Conservation (phyloP, 2,888 invertebrate genomes). For the Toxonevra muliebris region DNA sequence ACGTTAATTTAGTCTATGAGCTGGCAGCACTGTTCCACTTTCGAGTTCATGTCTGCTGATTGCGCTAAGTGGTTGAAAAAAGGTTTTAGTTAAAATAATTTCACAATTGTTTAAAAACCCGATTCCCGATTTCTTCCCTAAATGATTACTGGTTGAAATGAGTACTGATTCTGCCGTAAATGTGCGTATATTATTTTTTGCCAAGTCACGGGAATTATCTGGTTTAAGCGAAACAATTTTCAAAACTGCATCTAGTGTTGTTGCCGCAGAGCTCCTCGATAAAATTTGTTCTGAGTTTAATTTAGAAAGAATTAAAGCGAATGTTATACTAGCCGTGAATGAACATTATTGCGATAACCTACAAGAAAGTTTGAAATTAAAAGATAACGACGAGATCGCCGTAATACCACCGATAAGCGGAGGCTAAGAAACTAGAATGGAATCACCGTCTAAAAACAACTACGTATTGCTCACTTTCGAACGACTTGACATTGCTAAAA, state of each 20-base stretch:
- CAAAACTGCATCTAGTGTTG: background rate
- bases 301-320: slow-evolving; percentile 72
- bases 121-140: too few species aligned
- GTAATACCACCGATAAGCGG: slow-evolving; percentile 95
- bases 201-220: slow-evolving; percentile 85
- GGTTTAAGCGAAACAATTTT: slow-evolving; percentile 60
- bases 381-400: slow-evolving; percentile 82
- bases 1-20: too few species aligned
- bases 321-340: slow-evolving; percentile 83
- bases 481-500: slow-evolving; percentile 73
- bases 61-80: too few species aligned
- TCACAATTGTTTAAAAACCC: too few species aligned
- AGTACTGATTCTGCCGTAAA: slow-evolving; percentile 41
- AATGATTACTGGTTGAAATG: too few species aligned
- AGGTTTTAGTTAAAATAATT: too few species aligned
- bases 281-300: slow-evolving; percentile 71
- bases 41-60: too few species aligned
- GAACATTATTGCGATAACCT: slow-evolving; percentile 76
- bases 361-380: slow-evolving; percentile 68
- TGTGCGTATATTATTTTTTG: slow-evolving; percentile 86
- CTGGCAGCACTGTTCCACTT: too few species aligned
- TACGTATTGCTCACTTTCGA: slow-evolving; percentile 74
- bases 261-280: slow-evolving; percentile 70
- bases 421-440: slow-evolving; percentile 69
- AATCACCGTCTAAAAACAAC: slow-evolving; percentile 70